Base-by-base conservation (phyloP, 30 jellyfish, hydroid and myxozoan species). In the Aurelia aurita region DNA sequence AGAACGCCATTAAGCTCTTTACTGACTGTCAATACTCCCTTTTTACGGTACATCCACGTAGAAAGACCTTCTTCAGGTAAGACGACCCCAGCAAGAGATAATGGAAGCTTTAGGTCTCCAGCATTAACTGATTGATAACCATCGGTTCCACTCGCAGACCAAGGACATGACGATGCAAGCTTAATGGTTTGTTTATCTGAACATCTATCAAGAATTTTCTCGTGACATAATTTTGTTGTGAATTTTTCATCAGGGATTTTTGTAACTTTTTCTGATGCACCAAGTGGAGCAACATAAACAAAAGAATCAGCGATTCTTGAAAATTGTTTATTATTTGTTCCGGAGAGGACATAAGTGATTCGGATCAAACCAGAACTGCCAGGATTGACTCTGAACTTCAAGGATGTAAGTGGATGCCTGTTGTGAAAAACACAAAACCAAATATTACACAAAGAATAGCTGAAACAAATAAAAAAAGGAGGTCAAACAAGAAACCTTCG, bases 101-200 rank as follows among this genome's bases (percentile, higher is more conserved):
- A 26, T 5, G 97, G 97, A 25, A 79, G 19, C 62, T 49, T 59
- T 19, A 54, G 20, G 15, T 60, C 27, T 14, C 80, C 92, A 23
- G 31, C 77, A 19, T 27, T 18, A 25, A 88, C 85, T 10, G 92
- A 69, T 80, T 72, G 90, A 72, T 88, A 88, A 11, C 97, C 97
- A 3, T 22, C 27, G 2, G 92, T 35, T 10, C 97, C 97, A 29
- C 58, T 18, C 8, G 62, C 22, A 11, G 55, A 26, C 97, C 97
- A 88, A 1, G 79, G 92, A 57, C 97, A 88, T 9, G 92, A 69
- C 0, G 97, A 88, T 27, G 54, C 34, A 69, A 88, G 85, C 34
- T 79, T 68, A 26, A 79, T 59, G 25, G 34, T 10, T 21, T 34
- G 21, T 11, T 75, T 72, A 59, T 60, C 61, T 22, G 89, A 21